Percentiles rank a stretch among this genome's conserved stretches.
Evolutionary conservation across 1,140 invertebrate genomes (phyloP).

Genomic region (Oreohelix idahoensis): DNA sequence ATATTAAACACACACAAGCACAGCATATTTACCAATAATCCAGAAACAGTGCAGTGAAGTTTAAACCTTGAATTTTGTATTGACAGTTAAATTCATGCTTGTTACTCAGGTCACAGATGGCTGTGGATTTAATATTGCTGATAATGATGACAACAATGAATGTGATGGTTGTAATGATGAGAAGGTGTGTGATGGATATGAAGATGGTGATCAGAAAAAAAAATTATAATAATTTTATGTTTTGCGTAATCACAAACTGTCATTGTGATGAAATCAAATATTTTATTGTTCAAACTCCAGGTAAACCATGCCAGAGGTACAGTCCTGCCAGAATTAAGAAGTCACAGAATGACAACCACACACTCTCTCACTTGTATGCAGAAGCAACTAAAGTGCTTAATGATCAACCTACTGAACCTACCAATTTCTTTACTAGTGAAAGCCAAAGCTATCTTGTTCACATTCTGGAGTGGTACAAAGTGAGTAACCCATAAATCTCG

Average conservation of each 20-base stretch:
- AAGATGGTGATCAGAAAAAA: too few relatives aligned
- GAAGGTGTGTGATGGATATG: neutral
- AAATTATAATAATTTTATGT: too few relatives aligned
- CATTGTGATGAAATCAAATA: too few relatives aligned
- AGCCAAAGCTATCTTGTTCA: constrained; percentile 73
- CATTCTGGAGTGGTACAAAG: constrained; percentile 70
- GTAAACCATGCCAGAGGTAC: too few relatives aligned
- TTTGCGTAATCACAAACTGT: too few relatives aligned
- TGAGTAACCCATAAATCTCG: constrained; percentile 73
- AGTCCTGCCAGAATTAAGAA: too few relatives aligned
- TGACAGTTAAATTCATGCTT: constrained; percentile 72
- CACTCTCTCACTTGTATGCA: too few relatives aligned
- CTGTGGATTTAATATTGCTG: constrained; percentile 56
- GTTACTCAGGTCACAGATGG: constrained; percentile 72
- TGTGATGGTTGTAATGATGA: constrained; percentile 6
- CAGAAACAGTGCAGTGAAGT: constrained; percentile 69
- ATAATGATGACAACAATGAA: neutral
- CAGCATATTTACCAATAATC: constrained; percentile 70
- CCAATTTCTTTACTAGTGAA: constrained; percentile 74
- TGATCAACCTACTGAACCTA: constrained; percentile 55
- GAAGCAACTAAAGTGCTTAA: too few relatives aligned
- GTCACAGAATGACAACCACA: too few relatives aligned
- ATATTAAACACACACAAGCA: neutral
- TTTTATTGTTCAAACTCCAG: too few relatives aligned
- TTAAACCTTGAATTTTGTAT: constrained; percentile 69